Percentiles rank a stretch among this genome's conserved stretches.
These are phyloP conservation scores for Latheticus oryzae DNA, from an alignment of 2,888 invertebrate species.

Conservation along the genomic window DNA sequence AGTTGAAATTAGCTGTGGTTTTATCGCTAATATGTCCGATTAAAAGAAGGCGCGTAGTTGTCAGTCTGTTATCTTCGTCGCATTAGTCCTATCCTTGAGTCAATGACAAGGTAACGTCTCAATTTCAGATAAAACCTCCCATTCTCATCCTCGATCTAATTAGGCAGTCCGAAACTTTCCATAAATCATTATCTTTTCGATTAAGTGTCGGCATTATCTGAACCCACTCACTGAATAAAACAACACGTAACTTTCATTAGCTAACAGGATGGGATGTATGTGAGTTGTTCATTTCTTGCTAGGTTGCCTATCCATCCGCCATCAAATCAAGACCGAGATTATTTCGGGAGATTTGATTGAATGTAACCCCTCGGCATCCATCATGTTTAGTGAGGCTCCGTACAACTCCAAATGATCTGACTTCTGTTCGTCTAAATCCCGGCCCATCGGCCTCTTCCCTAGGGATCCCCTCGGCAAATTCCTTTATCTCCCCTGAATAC, in stretches of 20 bases:
- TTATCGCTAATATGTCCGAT: slow-evolving; percentile 47
- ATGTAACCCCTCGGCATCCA: slow-evolving; percentile 59
- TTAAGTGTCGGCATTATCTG: slow-evolving; percentile 34
- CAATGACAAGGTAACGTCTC: slow-evolving; percentile 40
- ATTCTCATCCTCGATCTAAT: slow-evolving; percentile 36
- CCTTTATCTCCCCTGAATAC: slow-evolving; percentile 50
- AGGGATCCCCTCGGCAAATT: slow-evolving; percentile 52
- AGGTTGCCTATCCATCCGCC: slow-evolving; percentile 49
- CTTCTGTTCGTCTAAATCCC: slow-evolving; percentile 59
- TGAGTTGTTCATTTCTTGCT: slow-evolving; percentile 34
- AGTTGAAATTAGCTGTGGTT: slow-evolving; percentile 34
- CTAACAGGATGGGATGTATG: slow-evolving; percentile 30
- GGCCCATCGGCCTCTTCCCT: slow-evolving; percentile 47
- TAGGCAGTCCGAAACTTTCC: slow-evolving; percentile 29
- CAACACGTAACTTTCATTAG: slow-evolving; percentile 39
- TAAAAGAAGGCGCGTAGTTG: slow-evolving; percentile 46
- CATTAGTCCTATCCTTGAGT: slow-evolving; percentile 43
- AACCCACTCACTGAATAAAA: slow-evolving; percentile 37
- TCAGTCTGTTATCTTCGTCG: slow-evolving; percentile 45
- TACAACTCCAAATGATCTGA: slow-evolving; percentile 59
- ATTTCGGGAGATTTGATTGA: slow-evolving; percentile 59
- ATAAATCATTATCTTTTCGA: slow-evolving; percentile 47
- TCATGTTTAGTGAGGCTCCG: slow-evolving; percentile 59
- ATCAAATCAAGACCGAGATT: slow-evolving; percentile 56
- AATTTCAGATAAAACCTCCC: slow-evolving; percentile 47